These are phyloP conservation scores for Tholera decimalis DNA, from an alignment of 2,888 invertebrate genomes.

Conservation along the genomic window DNA sequence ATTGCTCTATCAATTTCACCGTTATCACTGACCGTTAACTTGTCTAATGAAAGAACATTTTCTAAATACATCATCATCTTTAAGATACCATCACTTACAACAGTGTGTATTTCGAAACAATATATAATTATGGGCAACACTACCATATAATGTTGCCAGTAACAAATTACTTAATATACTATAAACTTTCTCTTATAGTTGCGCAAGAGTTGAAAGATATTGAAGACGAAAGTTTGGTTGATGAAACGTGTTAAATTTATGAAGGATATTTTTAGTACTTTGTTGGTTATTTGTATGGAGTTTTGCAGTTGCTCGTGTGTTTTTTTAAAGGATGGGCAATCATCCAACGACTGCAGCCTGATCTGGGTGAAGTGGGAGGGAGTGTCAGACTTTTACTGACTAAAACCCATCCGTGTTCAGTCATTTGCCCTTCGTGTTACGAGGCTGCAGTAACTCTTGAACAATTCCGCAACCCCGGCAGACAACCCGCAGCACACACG, in stretches of 20 bases:
- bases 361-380: too few relatives aligned
- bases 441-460: too few relatives aligned
- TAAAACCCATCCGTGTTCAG: too few relatives aligned
- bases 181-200: constrained; percentile 57
- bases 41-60: constrained; percentile 24
- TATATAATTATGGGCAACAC: constrained; percentile 39
- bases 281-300: too few relatives aligned
- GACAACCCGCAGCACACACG: too few relatives aligned
- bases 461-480: too few relatives aligned
- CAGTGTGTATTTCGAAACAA: constrained; percentile 38
- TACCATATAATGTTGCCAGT: constrained; percentile 16
- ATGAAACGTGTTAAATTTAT: constrained; percentile 19
- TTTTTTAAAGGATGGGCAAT: too few relatives aligned
- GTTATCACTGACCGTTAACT: constrained; percentile 11
- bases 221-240: constrained; percentile 42
- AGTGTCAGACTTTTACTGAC: too few relatives aligned
- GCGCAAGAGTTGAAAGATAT: constrained; percentile 32
- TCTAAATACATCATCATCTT: constrained; percentile 47
- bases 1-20: constrained; percentile 17
- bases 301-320: too few relatives aligned
- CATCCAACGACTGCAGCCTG: too few relatives aligned
- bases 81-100: constrained; percentile 27
- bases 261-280: constrained; percentile 12
- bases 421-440: too few relatives aligned
- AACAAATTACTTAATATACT: constrained; percentile 56